These are phyloP conservation scores for Pseudopodoces humilis DNA, from an alignment of 2,113 vertebrate genomes.

Conservation along the genomic window DNA sequence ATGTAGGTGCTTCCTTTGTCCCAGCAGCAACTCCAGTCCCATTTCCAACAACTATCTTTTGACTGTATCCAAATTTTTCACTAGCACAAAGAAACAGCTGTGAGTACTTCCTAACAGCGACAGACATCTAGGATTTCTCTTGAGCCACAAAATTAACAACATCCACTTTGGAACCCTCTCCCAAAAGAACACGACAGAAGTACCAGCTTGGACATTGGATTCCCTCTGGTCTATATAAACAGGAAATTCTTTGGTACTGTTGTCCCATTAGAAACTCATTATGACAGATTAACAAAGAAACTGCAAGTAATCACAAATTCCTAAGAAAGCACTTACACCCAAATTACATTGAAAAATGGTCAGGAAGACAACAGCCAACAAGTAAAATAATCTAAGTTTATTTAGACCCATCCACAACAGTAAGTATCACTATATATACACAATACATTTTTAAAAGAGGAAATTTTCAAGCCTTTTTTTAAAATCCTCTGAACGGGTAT, in stretches of 20 bases:
- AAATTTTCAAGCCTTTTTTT: not conserved
- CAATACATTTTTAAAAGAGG: not conserved
- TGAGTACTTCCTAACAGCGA: not conserved
- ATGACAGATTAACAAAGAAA: constrained; percentile 16
- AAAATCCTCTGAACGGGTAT: not conserved
- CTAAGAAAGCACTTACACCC: not conserved
- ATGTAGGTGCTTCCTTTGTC: rapidly evolving
- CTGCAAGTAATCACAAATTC: not conserved
- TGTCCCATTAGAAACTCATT: constrained; percentile 18
- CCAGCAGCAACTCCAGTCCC: not conserved
- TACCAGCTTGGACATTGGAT: not conserved
- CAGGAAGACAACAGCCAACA: not conserved
- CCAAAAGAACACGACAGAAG: not conserved
- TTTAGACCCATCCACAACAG: not conserved
- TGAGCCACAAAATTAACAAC: not conserved
- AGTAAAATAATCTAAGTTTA: not conserved
- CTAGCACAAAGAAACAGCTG: not conserved
- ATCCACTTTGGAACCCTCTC: not conserved
- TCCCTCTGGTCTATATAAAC: not conserved
- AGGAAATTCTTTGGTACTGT: not conserved
- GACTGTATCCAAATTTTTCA: not conserved
- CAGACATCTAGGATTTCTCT: not conserved
- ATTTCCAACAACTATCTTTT: not conserved
- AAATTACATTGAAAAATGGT: not conserved
- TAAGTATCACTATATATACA: not conserved